phyloP scores from a whole-genome alignment of 1,140 invertebrate genomes.

The Drosophila tsacasi region DNA sequence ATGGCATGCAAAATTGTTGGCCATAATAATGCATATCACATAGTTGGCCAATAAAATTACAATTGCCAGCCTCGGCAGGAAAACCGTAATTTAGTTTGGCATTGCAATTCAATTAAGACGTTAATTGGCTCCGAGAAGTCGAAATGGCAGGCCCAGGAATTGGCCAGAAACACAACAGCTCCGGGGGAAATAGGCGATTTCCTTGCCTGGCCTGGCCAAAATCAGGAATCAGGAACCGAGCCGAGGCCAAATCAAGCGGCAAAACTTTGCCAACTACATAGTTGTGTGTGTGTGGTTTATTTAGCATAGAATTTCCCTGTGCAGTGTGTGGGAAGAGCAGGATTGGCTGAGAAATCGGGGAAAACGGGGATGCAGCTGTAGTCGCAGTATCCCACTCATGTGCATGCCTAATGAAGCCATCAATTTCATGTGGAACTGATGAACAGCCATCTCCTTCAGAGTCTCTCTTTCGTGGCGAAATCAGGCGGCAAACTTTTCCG shows the following conservation, averaged over 20 bases:
- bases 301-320: conserved; percentile 63
- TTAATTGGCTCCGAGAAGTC: conserved; percentile 65
- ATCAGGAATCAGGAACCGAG: conserved; percentile 37
- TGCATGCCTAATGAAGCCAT: conserved; percentile 80
- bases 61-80: conserved; percentile 40
- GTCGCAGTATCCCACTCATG: conserved; percentile 49
- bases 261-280: conserved; percentile 75
- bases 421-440: conserved; percentile 62
- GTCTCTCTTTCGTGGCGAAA: not conserved
- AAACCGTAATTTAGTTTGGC: conserved; percentile 35
- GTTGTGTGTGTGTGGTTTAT: conserved; percentile 49
- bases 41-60: conserved; percentile 56
- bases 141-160: conserved; percentile 43
- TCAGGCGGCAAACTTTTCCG: conserved; percentile 52
- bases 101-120: conserved; percentile 76
- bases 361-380: conserved; percentile 12
- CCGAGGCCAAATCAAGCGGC: conserved; percentile 74
- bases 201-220: conserved; percentile 45
- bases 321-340: conserved; percentile 31
- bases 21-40: conserved; percentile 61
- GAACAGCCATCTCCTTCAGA: conserved; percentile 42
- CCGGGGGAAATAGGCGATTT: conserved; percentile 70
- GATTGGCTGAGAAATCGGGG: not conserved
- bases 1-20: conserved; percentile 54
- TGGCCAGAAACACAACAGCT: conserved; percentile 57